Percentiles rank a stretch among this genome's conserved stretches.
Evolutionary conservation across 2,888 invertebrate species (phyloP).

Genomic region (Plebejus anna): DNA sequence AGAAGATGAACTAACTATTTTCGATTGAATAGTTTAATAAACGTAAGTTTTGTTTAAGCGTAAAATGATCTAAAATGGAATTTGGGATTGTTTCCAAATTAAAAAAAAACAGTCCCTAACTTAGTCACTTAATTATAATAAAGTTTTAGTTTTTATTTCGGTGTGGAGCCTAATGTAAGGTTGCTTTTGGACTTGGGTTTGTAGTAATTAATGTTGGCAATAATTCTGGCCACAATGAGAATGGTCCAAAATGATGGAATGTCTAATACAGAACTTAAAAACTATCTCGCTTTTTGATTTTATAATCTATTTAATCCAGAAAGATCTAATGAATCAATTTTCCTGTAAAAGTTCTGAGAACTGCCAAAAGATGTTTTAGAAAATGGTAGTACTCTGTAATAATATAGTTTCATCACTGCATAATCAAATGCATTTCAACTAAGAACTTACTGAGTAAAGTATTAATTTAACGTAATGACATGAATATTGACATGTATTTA

Average conservation of each 20-base stretch:
- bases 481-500: not conserved
- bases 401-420: too few relatives aligned
- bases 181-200: constrained; percentile 70
- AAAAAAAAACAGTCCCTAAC: constrained; percentile 59
- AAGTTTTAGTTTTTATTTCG: constrained; percentile 62
- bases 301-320: not conserved
- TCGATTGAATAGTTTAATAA: constrained; percentile 47
- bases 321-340: not conserved
- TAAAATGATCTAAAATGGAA: constrained; percentile 52
- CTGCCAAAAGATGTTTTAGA: not conserved
- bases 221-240: constrained; percentile 29
- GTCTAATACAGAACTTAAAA: not conserved
- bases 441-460: not conserved
- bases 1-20: constrained; percentile 36
- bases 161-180: constrained; percentile 57
- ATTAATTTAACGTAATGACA: too few relatives aligned
- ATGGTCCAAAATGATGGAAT: constrained; percentile 13
- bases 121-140: constrained; percentile 68
- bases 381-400: too few relatives aligned
- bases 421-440: not conserved
- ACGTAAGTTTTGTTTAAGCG: constrained; percentile 60
- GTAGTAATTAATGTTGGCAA: constrained; percentile 41
- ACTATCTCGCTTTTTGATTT: not conserved
- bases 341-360: not conserved
- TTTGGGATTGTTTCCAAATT: constrained; percentile 63